A percentile compares a stretch with the other conserved stretches of the same genome.
phyloP scores from a whole-genome alignment of 2,113 vertebrate species.

The Pogonocichla stellata region DNA sequence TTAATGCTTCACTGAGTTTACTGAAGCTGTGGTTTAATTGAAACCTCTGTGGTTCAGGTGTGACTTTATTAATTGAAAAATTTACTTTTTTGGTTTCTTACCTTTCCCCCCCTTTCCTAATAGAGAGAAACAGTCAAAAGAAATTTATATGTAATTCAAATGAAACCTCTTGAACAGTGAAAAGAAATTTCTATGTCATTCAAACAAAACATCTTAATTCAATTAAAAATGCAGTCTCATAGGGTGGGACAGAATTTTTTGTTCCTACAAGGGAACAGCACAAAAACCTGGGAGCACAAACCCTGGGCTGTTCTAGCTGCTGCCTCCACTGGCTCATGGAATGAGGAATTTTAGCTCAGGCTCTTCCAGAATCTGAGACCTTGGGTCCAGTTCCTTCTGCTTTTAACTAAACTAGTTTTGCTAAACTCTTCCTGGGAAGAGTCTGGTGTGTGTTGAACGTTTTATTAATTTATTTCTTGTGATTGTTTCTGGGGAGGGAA shows the following conservation, averaged over 20 bases:
- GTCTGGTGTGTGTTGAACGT: accelerated
- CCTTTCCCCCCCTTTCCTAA: not conserved
- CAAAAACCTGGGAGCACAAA: not conserved
- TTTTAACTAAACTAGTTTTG: not conserved
- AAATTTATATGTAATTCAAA: not conserved
- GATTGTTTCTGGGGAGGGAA: not conserved
- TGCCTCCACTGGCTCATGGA: not conserved
- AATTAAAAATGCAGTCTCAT: not conserved
- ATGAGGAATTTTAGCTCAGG: not conserved
- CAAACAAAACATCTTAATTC: not conserved
- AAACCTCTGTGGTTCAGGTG: not conserved
- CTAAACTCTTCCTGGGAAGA: not conserved
- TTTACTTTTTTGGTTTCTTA: not conserved
- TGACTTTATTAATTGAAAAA: not conserved
- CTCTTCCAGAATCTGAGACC: not conserved
- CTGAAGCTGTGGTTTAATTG: not conserved
- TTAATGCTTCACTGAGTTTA: not conserved
- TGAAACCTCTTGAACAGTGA: not conserved
- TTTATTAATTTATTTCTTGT: not conserved
- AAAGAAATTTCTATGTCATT: not conserved
- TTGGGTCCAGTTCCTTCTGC: not conserved
- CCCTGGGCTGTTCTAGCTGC: not conserved
- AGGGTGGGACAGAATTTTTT: not conserved
- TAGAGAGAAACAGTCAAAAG: not conserved
- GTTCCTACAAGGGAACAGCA: not conserved